A percentile compares a stretch with the other conserved stretches of the same genome.
Conservation (phyloP, 2,888 invertebrate genomes). For the Orthosia incerta region DNA sequence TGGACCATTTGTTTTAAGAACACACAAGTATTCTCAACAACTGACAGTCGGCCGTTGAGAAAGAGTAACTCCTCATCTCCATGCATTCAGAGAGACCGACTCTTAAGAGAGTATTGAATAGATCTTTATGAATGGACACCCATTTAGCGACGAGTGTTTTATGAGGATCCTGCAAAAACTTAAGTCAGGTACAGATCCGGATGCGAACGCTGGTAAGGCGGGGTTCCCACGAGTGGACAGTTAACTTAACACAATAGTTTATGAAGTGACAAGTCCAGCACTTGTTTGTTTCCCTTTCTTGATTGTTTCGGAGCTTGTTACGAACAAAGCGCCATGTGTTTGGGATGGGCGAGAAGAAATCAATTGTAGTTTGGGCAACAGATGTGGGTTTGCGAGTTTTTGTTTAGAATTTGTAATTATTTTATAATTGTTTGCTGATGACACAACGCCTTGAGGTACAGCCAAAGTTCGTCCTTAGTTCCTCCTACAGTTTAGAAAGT, state of each 20-base stretch:
- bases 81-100: constrained; percentile 60
- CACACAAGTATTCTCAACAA: constrained; percentile 70
- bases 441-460: constrained; percentile 1
- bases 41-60: constrained; percentile 60
- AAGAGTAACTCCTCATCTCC: constrained; percentile 71
- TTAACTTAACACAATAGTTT: constrained; percentile 78
- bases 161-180: constrained; percentile 81
- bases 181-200: constrained; percentile 84
- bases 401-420: constrained; percentile 55
- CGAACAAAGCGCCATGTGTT: constrained; percentile 86
- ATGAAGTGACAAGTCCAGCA: constrained; percentile 84
- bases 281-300: constrained; percentile 78
- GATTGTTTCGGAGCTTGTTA: constrained; percentile 72
- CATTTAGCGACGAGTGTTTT: constrained; percentile 87
- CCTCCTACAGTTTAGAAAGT: not conserved
- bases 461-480: not conserved
- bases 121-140: constrained; percentile 75
- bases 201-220: constrained; percentile 82
- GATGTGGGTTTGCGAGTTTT: constrained; percentile 75
- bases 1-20: constrained; percentile 67
- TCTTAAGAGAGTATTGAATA: constrained; percentile 76
- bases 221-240: constrained; percentile 86
- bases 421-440: constrained; percentile 40
- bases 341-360: constrained; percentile 62
- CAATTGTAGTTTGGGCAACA: constrained; percentile 76